phyloP scores from a whole-genome alignment of 1,140 invertebrate genomes.

The Leguminivora glycinivorella region DNA sequence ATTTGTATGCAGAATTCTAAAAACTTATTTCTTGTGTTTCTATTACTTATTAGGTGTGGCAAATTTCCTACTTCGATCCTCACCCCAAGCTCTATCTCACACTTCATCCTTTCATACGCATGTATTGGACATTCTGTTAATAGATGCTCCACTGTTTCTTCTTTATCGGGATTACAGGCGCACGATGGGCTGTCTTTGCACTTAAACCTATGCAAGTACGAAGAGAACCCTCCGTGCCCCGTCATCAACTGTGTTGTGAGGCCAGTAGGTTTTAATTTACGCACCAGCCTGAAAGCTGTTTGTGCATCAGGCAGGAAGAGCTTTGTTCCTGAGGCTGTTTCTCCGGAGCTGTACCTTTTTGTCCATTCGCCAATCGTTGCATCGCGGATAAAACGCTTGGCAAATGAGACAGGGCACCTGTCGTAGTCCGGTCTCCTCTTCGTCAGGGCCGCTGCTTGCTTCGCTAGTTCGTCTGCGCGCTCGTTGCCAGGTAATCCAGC shows the following conservation, averaged over 20 bases:
- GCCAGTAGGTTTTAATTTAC: too few species aligned
- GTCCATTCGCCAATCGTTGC: background rate
- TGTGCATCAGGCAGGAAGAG: constrained; percentile 10
- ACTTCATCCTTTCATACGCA: background rate
- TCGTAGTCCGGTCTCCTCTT: background rate
- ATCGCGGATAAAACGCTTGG: background rate
- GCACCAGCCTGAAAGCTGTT: background rate
- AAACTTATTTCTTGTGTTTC: too few species aligned
- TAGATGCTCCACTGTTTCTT: background rate
- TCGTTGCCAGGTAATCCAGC: constrained; percentile 16
- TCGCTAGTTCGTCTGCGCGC: constrained; percentile 31
- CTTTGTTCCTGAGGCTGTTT: background rate
- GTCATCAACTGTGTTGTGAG: background rate
- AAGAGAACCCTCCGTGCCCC: background rate
- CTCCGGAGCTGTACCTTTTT: constrained; percentile 10
- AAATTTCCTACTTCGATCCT: too few species aligned
- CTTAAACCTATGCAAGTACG: background rate
- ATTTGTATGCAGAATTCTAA: too few species aligned
- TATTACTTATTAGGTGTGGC: too few species aligned
- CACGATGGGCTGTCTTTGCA: background rate
- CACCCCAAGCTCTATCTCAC: background rate
- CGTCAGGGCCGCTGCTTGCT: constrained; percentile 2
- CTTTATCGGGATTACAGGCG: background rate
- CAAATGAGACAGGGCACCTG: background rate
- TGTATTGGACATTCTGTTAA: background rate